A percentile compares a stretch with the other conserved stretches of the same genome.
Conservation (phyloP, 2,888 invertebrate species). For the Tupiocoris notatus region DNA sequence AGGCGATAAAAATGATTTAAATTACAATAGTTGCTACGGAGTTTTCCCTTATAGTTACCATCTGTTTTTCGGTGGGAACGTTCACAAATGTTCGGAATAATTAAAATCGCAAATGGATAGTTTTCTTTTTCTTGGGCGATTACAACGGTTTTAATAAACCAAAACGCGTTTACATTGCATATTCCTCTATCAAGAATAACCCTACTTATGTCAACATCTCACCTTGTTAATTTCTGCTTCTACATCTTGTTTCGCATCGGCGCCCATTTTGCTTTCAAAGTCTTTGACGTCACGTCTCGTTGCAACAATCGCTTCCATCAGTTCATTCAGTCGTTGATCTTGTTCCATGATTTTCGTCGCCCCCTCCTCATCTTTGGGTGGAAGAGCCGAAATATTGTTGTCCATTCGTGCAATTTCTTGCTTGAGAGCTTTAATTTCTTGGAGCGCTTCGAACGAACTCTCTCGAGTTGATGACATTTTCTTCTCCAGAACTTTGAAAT, state of each 20-base stretch:
- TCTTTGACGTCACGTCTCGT: neutral
- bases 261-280: neutral
- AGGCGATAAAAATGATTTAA: too few species aligned
- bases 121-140: too few species aligned
- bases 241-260: neutral
- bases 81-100: too few species aligned
- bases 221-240: neutral
- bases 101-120: too few species aligned
- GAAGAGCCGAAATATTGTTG: neutral
- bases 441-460: neutral
- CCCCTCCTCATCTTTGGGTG: neutral
- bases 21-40: too few species aligned
- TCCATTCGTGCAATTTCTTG: neutral
- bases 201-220: too few species aligned
- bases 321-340: neutral
- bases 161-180: too few species aligned
- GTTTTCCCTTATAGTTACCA: too few species aligned
- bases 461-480: neutral
- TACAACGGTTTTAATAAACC: too few species aligned
- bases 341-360: neutral
- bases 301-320: neutral
- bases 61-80: too few species aligned
- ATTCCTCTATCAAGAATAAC: too few species aligned
- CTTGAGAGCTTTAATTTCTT: neutral
- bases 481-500: neutral